Evolutionary conservation across 2,113 vertebrate genomes (phyloP).

Genomic region (Pelecanoides urinatrix): DNA sequence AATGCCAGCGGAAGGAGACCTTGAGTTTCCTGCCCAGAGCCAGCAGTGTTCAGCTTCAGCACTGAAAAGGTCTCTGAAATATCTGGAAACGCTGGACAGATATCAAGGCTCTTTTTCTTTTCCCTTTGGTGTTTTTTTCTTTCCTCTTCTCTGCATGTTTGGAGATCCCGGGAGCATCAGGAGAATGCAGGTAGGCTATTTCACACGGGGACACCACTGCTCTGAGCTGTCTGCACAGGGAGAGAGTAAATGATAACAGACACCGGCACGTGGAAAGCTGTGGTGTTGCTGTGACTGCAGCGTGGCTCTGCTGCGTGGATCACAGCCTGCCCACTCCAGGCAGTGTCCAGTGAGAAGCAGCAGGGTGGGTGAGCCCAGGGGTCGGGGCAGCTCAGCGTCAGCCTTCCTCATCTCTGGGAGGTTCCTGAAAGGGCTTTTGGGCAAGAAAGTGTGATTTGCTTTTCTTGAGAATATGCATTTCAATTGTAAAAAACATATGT

Average conservation of each 20-base stretch:
- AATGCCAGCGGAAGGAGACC: background rate
- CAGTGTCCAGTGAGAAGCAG: rapidly evolving
- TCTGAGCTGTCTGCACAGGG: background rate
- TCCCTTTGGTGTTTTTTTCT: background rate
- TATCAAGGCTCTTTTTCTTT: background rate
- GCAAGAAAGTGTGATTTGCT: background rate
- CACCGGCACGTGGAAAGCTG: background rate
- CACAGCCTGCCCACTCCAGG: background rate
- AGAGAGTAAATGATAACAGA: background rate
- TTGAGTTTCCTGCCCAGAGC: background rate
- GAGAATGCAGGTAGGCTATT: background rate
- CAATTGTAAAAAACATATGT: background rate
- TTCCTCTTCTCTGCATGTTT: background rate
- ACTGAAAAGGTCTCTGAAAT: background rate
- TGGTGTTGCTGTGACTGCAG: background rate
- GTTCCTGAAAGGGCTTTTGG: background rate
- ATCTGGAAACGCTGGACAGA: background rate
- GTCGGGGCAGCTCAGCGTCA: rapidly evolving
- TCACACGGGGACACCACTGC: background rate
- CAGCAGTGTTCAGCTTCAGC: background rate
- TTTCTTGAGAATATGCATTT: background rate
- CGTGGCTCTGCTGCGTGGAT: background rate
- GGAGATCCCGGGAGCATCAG: background rate
- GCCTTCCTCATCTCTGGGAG: background rate
- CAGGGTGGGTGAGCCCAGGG: background rate